Evolutionary conservation across 2,113 vertebrate genomes (phyloP).

Genomic region (Leptocoma aspasia): DNA sequence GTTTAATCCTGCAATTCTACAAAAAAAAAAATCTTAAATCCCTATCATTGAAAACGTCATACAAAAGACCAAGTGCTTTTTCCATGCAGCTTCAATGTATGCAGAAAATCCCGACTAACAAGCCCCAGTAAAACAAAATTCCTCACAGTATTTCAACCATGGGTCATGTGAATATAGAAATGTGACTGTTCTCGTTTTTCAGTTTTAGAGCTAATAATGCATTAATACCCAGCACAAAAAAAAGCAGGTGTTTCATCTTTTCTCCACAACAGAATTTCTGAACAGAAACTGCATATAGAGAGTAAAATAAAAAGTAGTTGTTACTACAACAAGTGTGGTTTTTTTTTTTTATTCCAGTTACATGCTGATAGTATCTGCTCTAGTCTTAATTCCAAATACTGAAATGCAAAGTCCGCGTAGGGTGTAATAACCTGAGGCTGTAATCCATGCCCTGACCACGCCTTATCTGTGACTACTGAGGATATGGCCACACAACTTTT

Average conservation of each 20-base stretch:
- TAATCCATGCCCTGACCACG: neutral
- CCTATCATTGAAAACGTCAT: neutral
- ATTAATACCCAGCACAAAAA: neutral
- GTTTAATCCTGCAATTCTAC: conserved; percentile 70
- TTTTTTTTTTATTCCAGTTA: neutral
- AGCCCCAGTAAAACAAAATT: neutral
- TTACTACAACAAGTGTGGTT: neutral
- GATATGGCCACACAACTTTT: neutral
- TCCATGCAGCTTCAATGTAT: neutral
- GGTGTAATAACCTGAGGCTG: neutral
- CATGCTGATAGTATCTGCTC: neutral
- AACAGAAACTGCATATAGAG: neutral
- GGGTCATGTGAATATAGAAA: neutral
- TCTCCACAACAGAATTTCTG: neutral
- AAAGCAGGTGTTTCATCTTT: neutral
- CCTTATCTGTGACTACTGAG: neutral
- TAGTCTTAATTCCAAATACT: neutral
- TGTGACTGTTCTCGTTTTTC: neutral
- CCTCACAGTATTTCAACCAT: neutral
- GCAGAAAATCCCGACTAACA: conserved; percentile 2
- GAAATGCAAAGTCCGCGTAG: neutral
- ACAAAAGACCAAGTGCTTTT: neutral
- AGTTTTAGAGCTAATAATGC: neutral
- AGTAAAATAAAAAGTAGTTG: neutral
- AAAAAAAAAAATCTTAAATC: neutral